Conservation (phyloP, 1,140 invertebrate genomes). For the Pseudachorutes palmiensis region DNA sequence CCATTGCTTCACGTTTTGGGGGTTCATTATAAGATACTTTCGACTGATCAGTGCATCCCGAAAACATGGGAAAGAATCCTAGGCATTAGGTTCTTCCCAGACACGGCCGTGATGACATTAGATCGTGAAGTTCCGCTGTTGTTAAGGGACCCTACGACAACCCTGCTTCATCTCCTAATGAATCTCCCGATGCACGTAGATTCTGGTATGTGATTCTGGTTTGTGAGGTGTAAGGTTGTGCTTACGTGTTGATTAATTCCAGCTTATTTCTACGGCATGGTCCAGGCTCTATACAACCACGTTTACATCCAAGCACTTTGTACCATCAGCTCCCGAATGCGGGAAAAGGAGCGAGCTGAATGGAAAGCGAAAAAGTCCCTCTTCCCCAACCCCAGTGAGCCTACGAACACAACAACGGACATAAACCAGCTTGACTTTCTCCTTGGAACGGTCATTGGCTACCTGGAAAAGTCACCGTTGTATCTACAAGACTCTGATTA, state of each 20-base stretch:
- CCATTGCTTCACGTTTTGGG: conserved; percentile 79
- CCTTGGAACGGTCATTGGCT: conserved; percentile 43
- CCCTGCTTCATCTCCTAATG: conserved; percentile 78
- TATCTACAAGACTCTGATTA: conserved; percentile 40
- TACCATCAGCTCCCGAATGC: conserved; percentile 59
- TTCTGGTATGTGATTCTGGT: conserved; percentile 55
- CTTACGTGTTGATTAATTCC: conserved; percentile 39
- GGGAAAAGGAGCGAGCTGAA: conserved; percentile 46
- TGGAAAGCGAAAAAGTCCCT: conserved; percentile 40
- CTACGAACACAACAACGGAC: conserved; percentile 9
- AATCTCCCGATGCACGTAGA: conserved; percentile 75
- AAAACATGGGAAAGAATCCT: conserved; percentile 37
- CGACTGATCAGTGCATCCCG: conserved; percentile 33
- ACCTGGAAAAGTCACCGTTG: conserved; percentile 42
- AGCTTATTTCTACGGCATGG: conserved; percentile 79
- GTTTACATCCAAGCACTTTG: conserved; percentile 77
- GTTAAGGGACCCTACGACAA: conserved; percentile 68
- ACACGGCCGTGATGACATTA: conserved; percentile 43
- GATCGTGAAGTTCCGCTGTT: conserved; percentile 69
- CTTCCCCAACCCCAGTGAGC: neutral
- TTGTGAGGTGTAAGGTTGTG: neutral
- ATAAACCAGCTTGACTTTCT: conserved; percentile 38
- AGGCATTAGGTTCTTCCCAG: conserved; percentile 36
- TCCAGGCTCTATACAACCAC: conserved; percentile 78
- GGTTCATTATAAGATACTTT: conserved; percentile 65